phyloP scores from a whole-genome alignment of 1,140 invertebrate species.

The Scaptomyza graminum region DNA sequence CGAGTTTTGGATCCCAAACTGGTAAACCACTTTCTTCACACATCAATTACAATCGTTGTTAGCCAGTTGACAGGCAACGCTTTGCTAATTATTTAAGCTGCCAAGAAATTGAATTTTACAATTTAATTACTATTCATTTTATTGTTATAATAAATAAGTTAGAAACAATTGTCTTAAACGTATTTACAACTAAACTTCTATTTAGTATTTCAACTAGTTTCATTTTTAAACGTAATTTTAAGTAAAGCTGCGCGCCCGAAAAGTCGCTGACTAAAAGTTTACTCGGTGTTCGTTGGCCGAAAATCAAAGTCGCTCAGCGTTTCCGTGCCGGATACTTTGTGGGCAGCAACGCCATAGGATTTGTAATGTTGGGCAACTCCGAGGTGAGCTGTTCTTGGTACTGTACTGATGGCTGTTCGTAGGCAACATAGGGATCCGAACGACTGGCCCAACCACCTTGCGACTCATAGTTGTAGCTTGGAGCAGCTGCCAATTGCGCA shows the following conservation, averaged over 20 bases:
- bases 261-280: conserved; percentile 74
- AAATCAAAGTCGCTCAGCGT: conserved; percentile 44
- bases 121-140: neutral
- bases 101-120: conserved; percentile 22
- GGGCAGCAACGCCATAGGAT: conserved; percentile 66
- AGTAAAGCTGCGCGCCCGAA: conserved; percentile 69
- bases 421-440: conserved; percentile 69
- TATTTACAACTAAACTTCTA: conserved; percentile 44
- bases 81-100: conserved; percentile 53
- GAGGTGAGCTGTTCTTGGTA: conserved; percentile 29
- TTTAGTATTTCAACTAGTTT: conserved; percentile 49
- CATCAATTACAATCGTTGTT: conserved; percentile 50
- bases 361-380: conserved; percentile 65
- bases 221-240: conserved; percentile 5
- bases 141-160: conserved; percentile 24
- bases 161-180: conserved; percentile 25
- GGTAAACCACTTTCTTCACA: conserved; percentile 62
- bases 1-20: neutral
- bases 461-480: conserved; percentile 58
- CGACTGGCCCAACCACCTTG: conserved; percentile 69
- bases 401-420: conserved; percentile 54
- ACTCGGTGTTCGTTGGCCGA: conserved; percentile 61
- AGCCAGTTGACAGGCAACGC: conserved; percentile 14
- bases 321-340: conserved; percentile 70
- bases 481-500: conserved; percentile 50